Percentiles rank a stretch among this genome's conserved stretches.
phyloP scores from a whole-genome alignment of 2,888 invertebrate species.

The Apotomis capreana region DNA sequence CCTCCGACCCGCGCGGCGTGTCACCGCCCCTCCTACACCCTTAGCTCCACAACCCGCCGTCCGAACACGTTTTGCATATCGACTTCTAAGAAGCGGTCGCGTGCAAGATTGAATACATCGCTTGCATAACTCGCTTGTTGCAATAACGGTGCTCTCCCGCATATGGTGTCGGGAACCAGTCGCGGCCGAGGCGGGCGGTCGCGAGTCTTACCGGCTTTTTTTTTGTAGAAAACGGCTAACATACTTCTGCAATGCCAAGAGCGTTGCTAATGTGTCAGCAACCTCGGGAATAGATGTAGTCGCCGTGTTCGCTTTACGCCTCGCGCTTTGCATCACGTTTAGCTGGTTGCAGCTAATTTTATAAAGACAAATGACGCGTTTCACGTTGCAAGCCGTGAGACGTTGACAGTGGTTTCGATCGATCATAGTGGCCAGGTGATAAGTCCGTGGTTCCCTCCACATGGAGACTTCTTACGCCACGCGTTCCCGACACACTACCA shows the following conservation, averaged over 20 bases:
- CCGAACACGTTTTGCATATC: conserved; percentile 58
- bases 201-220: conserved; percentile 27
- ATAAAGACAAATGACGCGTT: not conserved
- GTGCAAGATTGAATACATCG: conserved; percentile 48
- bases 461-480: conserved; percentile 17
- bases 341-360: not conserved
- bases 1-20: conserved; percentile 76
- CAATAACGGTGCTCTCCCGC: conserved; percentile 56
- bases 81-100: conserved; percentile 51
- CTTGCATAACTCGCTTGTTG: conserved; percentile 55
- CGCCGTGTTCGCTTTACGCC: conserved; percentile 5
- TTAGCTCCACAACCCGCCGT: conserved; percentile 35
- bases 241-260: conserved; percentile 37
- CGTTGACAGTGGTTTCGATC: not conserved
- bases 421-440: not conserved
- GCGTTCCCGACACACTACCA: conserved; percentile 23
- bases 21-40: conserved; percentile 52
- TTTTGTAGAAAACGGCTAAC: conserved; percentile 37
- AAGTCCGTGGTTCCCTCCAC: conserved; percentile 20
- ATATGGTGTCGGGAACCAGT: conserved; percentile 48
- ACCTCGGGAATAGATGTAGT: conserved; percentile 16
- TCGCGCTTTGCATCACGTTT: conserved; percentile 18
- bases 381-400: too few species aligned
- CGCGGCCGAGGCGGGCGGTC: conserved; percentile 42
- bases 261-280: conserved; percentile 30